Percentiles rank a stretch among this genome's conserved stretches.
These are phyloP conservation scores for Balaeniceps rex DNA, from an alignment of 2,113 vertebrate genomes.

Conservation along the genomic window DNA sequence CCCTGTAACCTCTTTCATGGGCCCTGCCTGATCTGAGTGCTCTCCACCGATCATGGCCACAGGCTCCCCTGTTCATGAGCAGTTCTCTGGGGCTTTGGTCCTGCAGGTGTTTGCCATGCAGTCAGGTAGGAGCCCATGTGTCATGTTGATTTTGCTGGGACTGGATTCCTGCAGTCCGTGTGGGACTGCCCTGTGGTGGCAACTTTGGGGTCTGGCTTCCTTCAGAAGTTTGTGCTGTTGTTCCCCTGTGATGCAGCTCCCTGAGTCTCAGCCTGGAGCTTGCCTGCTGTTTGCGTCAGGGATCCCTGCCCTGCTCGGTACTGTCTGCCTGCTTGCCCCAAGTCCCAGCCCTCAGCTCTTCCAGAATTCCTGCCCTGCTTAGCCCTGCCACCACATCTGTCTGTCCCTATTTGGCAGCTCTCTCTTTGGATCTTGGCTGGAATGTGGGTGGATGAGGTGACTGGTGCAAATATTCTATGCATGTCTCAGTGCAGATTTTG, in stretches of 20 bases:
- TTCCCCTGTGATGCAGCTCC: background rate
- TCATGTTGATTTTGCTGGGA: background rate
- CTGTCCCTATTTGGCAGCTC: background rate
- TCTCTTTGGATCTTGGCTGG: background rate
- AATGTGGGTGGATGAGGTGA: background rate
- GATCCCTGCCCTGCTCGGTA: background rate
- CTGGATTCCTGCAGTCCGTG: background rate
- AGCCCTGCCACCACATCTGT: background rate
- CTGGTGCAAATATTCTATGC: background rate
- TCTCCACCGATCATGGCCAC: fast-evolving
- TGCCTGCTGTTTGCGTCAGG: background rate
- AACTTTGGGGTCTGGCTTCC: background rate
- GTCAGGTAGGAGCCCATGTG: background rate
- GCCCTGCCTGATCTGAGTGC: background rate
- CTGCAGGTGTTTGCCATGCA: background rate
- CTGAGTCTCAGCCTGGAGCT: background rate
- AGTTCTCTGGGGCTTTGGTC: background rate
- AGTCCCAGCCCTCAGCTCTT: background rate
- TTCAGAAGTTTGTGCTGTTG: background rate
- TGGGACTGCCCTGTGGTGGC: background rate
- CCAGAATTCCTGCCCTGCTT: background rate
- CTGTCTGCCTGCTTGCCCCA: background rate
- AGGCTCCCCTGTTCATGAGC: background rate
- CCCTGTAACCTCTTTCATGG: background rate
- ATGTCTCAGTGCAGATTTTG: background rate